Percentiles rank a stretch among this genome's conserved stretches.
These are phyloP conservation scores for Neodiprion pinetum DNA, from an alignment of 1,140 invertebrate genomes.

Conservation along the genomic window DNA sequence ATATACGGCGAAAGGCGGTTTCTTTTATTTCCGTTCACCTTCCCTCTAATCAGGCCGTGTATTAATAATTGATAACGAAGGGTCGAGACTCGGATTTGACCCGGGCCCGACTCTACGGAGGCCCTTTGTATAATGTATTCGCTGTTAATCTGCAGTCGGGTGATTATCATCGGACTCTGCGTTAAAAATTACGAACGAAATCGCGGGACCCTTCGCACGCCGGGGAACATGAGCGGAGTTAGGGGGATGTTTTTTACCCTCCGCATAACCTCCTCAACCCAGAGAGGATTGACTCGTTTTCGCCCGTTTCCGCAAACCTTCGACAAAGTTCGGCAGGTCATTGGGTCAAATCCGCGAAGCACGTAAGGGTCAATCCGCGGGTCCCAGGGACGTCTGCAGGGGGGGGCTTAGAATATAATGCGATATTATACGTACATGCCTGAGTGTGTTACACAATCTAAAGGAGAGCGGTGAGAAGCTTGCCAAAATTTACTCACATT, in stretches of 20 bases:
- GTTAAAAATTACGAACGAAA: not conserved
- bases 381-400: not conserved
- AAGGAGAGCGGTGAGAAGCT: too few species aligned
- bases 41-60: not conserved
- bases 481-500: too few species aligned
- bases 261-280: not conserved
- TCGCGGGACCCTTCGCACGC: not conserved
- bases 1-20: not conserved
- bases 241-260: too few species aligned
- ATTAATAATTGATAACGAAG: too few species aligned
- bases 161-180: not conserved
- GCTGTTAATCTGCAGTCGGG: too few species aligned
- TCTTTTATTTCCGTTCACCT: not conserved
- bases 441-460: not conserved
- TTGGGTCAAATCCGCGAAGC: conserved; percentile 54
- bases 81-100: too few species aligned
- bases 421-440: not conserved
- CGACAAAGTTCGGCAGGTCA: conserved; percentile 48
- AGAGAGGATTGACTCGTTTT: conserved; percentile 19
- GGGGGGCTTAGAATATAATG: not conserved
- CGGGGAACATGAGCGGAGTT: not conserved
- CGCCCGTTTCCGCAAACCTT: conserved; percentile 47
- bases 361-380: conserved; percentile 36
- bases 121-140: too few species aligned
- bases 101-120: too few species aligned